Conservation (phyloP, 92 coral and sea anemone species). For the Bergia sp. region DNA sequence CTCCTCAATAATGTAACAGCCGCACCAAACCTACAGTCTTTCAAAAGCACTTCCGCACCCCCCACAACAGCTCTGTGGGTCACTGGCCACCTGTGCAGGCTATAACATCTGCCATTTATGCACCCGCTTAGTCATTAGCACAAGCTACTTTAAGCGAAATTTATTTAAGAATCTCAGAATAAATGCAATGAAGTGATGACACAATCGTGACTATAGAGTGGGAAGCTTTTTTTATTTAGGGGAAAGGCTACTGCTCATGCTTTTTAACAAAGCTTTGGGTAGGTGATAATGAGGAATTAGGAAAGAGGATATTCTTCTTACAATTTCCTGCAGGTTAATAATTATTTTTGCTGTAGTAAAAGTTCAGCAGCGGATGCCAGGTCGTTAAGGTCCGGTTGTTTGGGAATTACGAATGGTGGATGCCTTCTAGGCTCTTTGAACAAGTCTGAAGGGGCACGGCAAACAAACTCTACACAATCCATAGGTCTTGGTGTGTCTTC, state of each 20-base stretch:
- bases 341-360: slow-evolving; percentile 46
- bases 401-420: slow-evolving; percentile 89
- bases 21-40: no score
- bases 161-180: no score
- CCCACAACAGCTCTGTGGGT: no score
- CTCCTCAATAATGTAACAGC: no score
- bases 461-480: slow-evolving; percentile 99
- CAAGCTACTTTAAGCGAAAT: no score
- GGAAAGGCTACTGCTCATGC: not conserved
- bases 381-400: slow-evolving; percentile 88
- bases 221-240: not conserved
- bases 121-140: no score
- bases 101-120: no score
- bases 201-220: not conserved
- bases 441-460: slow-evolving; percentile 96
- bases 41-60: no score
- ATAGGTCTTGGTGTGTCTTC: slow-evolving; percentile 95
- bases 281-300: no score
- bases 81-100: no score
- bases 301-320: not conserved
- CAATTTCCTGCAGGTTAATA: not conserved
- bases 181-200: no score
- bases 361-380: slow-evolving; percentile 87
- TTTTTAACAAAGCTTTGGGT: no score
- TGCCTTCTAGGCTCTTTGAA: slow-evolving; percentile 85